Percentiles rank a stretch among this genome's conserved stretches.
These are phyloP conservation scores for Epizoanthus ramosus DNA, from an alignment of 92 coral and sea anemone genomes.

Conservation along the genomic window DNA sequence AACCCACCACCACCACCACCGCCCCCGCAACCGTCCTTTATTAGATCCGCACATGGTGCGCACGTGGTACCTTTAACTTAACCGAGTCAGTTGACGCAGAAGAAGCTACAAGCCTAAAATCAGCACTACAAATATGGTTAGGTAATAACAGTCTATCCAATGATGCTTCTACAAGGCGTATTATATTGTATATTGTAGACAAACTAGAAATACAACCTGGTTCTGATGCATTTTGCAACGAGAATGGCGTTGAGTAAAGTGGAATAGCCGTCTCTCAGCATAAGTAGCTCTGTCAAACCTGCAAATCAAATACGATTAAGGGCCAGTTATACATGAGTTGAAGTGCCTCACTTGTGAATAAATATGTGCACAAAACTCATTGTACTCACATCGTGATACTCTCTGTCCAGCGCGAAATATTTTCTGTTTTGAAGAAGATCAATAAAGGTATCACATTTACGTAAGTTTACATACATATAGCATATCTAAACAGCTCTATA, in stretches of 20 bases:
- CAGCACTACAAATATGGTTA: background rate
- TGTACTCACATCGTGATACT: slow-evolving; percentile 89
- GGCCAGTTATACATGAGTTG: background rate
- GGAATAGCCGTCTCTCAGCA: slow-evolving; percentile 69
- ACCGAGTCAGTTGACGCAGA: too few relatives aligned
- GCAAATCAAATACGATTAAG: background rate
- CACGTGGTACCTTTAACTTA: too few relatives aligned
- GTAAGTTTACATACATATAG: too few relatives aligned
- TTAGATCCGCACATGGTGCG: too few relatives aligned
- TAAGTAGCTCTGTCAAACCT: slow-evolving; percentile 90
- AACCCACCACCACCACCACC: too few relatives aligned
- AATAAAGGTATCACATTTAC: background rate
- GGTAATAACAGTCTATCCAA: background rate
- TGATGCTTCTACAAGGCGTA: background rate
- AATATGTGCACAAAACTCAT: too few relatives aligned
- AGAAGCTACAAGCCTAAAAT: too few relatives aligned
- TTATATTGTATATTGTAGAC: too few relatives aligned
- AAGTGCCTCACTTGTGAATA: background rate
- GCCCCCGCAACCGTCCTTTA: too few relatives aligned
- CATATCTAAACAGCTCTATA: too few relatives aligned
- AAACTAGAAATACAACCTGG: slow-evolving; percentile 65
- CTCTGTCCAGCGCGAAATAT: slow-evolving; percentile 98
- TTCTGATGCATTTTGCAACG: slow-evolving; percentile 84
- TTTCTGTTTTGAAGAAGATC: slow-evolving; percentile 62
- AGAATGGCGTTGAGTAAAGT: slow-evolving; percentile 83